Conservation (phyloP, 1,140 invertebrate genomes). For the Nephotettix cincticeps region DNA sequence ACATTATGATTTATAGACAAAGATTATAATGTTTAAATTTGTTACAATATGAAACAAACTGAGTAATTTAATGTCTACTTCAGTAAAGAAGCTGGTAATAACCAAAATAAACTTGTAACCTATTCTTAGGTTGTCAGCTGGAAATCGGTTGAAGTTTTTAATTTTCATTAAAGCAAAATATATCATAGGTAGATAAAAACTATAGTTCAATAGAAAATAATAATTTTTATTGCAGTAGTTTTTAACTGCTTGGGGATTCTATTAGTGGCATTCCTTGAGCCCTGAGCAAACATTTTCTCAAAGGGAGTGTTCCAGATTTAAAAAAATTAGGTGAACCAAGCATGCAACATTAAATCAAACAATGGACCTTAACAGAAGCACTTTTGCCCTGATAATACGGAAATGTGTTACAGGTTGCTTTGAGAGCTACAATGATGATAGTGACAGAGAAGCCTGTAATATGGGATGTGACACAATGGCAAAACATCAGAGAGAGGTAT, state of each 20-base stretch:
- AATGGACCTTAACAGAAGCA: neutral
- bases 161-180: too few species aligned
- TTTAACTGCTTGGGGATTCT: neutral
- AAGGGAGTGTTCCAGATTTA: neutral
- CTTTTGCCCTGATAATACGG: neutral
- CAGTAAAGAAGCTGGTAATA: neutral
- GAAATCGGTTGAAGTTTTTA: too few species aligned
- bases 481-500: constrained; percentile 1
- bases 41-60: neutral
- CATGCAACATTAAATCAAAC: neutral
- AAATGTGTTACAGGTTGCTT: constrained; percentile 2
- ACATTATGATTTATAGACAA: neutral
- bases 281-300: neutral
- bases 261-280: neutral
- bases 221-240: neutral
- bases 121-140: too few species aligned
- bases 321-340: neutral
- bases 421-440: constrained; percentile 3
- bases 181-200: too few species aligned
- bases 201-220: too few species aligned
- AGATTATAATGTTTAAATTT: neutral
- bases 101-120: too few species aligned
- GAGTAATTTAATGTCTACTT: neutral
- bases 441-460: neutral
- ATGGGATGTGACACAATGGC: constrained; percentile 16